phyloP scores from a whole-genome alignment of 2,797 vertebrate genomes.

The Eutrigla gurnardus region DNA sequence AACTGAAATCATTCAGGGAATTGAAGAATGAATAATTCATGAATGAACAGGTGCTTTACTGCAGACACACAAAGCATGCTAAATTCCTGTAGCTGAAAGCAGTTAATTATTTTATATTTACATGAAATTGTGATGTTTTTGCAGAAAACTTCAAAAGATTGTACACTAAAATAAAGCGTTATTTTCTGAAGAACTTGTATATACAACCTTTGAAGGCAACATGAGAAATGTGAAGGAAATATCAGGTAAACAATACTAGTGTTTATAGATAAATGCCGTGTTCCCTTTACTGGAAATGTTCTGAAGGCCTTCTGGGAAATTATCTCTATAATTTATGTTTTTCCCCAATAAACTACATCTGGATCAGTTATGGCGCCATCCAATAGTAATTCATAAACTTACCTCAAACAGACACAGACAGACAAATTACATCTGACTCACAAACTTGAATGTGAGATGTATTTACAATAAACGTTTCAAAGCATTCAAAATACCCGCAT shows the following conservation, averaged over 20 bases:
- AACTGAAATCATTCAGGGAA: neutral
- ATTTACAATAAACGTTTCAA: conserved; percentile 27
- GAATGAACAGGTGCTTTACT: neutral
- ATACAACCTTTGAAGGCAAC: no score
- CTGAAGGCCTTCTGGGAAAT: neutral
- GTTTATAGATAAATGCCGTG: neutral
- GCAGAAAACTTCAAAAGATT: neutral
- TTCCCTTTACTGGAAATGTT: neutral
- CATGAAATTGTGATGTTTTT: neutral
- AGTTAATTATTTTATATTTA: neutral
- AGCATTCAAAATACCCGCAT: neutral
- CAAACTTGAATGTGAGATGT: conserved; percentile 1
- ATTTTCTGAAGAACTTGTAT: neutral
- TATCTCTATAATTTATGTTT: neutral
- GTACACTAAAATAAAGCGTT: neutral
- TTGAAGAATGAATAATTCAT: neutral
- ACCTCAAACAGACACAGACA: neutral
- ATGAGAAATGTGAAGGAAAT: neutral
- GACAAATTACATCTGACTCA: neutral
- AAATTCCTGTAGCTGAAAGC: neutral
- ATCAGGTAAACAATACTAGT: neutral
- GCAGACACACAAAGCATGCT: neutral
- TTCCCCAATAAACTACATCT: neutral
- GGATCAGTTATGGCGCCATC: neutral
- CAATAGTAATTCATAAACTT: neutral